Base-by-base conservation (phyloP, 2,888 invertebrate species). In the Leptinotarsa tumamoca region DNA sequence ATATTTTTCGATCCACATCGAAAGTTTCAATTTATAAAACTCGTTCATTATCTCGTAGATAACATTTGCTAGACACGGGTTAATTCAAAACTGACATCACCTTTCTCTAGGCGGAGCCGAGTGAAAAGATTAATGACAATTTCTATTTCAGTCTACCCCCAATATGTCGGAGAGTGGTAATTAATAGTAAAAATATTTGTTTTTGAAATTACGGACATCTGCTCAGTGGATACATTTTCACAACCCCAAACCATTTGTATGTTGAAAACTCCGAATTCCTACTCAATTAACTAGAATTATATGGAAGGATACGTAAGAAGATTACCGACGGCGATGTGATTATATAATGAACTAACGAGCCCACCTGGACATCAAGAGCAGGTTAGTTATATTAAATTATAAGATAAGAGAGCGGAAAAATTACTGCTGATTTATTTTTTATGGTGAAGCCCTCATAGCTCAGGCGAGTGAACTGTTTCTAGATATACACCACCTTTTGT, bases 1-100 rank as follows among this genome's bases (percentile, higher is more conserved):
- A 43, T 33, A 33, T 33, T 33, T 33, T n/a, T 33, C 33, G 18
- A 63, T 43, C 7, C n/a, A 33, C 63, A 63, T 63, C 7, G 17
- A 63, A n/a, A 63, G 27, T 63, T 67, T 23, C 67, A 67, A 50
- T 67, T 67, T 67, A 18, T 54, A 21, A 69, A 54, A 69, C 56
- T 33, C 56, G 70, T 43, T 58, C 50, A 70, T 54, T 43, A 58
- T 18, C 50, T 70, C 7, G 49, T 58, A 52, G 15, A 54, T 56
- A 82, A 82, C 84, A 84, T 83, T 83, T 84, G 83, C 79, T 78
- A 81, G 83, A 84, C 83, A 84, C 82, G 81, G 83, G 80, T 79
- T 84, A 84, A 82, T 83, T 83, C 77, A 79, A 80, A 79, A 80
- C 81, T 81, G 83, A 82, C 83, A 82, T 80, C 80, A 79, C 80